Conservation (phyloP, 2,113 vertebrate species). For the Pimephales promelas region DNA sequence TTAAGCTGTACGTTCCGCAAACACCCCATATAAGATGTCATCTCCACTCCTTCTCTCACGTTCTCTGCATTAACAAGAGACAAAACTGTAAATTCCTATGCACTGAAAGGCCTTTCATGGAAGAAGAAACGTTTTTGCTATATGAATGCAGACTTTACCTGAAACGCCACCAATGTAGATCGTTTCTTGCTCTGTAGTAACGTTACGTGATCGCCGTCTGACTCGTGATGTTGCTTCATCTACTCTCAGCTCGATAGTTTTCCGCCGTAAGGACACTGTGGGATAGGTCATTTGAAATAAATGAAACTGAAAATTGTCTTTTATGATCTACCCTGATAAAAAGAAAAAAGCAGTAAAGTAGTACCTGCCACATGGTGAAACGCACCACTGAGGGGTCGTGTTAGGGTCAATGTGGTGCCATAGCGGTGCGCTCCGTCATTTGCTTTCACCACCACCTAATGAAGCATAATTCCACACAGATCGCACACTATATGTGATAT, state of each 20-base stretch:
- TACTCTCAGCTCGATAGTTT: conserved; percentile 72
- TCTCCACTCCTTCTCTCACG: conserved; percentile 50
- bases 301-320: background rate
- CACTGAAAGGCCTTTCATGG: too few species aligned
- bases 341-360: background rate
- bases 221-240: conserved; percentile 68
- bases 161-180: conserved; percentile 81
- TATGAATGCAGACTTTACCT: conserved; percentile 69
- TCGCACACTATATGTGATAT: background rate
- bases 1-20: conserved; percentile 77
- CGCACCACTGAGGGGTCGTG: conserved; percentile 74
- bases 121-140: background rate
- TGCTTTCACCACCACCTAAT: conserved; percentile 78
- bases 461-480: conserved; percentile 29
- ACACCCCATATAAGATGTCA: conserved; percentile 79
- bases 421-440: conserved; percentile 69
- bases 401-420: conserved; percentile 72
- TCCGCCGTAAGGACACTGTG: conserved; percentile 74
- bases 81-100: background rate
- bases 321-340: background rate
- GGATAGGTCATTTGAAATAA: conserved; percentile 8
- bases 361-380: conserved; percentile 86
- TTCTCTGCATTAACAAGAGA: conserved; percentile 36
- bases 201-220: background rate
- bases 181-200: conserved; percentile 48